Conservation (phyloP, 2,113 vertebrate genomes). For the Falco punctatus region DNA sequence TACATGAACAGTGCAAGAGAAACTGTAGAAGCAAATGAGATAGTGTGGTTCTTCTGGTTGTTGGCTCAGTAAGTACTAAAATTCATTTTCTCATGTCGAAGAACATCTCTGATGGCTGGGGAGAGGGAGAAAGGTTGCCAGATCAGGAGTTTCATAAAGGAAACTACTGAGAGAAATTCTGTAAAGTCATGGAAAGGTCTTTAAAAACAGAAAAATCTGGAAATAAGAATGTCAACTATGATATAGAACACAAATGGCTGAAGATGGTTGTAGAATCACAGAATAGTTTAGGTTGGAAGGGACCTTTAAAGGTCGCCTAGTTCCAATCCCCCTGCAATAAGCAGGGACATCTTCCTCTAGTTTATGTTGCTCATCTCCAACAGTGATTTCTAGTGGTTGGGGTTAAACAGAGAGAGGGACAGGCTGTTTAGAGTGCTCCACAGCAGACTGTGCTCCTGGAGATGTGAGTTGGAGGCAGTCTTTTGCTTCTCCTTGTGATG, state of each 20-base stretch:
- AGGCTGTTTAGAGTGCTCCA: not conserved
- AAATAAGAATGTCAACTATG: not conserved
- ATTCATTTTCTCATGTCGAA: not conserved
- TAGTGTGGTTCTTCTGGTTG: not conserved
- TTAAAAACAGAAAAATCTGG: not conserved
- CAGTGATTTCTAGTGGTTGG: not conserved
- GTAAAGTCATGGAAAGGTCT: not conserved
- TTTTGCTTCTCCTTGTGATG: not conserved
- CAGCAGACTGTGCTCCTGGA: not conserved
- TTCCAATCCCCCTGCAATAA: fast-evolving
- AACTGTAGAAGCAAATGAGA: not conserved
- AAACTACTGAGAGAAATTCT: not conserved
- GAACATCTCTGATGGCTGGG: not conserved
- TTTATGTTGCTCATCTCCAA: not conserved
- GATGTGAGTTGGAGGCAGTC: not conserved
- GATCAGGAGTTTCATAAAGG: not conserved
- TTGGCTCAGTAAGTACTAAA: not conserved
- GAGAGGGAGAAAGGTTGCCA: not conserved
- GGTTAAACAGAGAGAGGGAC: not conserved
- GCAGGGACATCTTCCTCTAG: not conserved
- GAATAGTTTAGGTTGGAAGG: not conserved
- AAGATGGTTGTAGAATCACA: not conserved
- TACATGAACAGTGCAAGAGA: not conserved
- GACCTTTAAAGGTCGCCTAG: not conserved
- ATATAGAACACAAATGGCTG: not conserved